phyloP scores from a whole-genome alignment of 2,797 vertebrate species.

The Ceryle rudis region DNA sequence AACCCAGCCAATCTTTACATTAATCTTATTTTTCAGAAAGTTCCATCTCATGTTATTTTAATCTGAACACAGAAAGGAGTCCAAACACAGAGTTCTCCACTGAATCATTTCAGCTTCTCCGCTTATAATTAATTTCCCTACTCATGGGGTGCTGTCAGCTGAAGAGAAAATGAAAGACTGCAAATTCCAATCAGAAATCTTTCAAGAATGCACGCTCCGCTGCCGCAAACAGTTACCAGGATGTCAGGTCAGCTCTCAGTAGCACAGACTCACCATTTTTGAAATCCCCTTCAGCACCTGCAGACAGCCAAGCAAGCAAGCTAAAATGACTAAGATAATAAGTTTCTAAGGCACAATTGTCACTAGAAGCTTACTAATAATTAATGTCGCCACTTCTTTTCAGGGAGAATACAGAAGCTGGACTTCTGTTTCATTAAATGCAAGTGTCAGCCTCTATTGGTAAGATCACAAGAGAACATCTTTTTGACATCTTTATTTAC shows the following conservation, averaged over 20 bases:
- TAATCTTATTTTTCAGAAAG: not conserved
- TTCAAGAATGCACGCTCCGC: not conserved
- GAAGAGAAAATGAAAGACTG: conserved; percentile 42
- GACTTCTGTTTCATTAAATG: not conserved
- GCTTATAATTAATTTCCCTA: conserved; percentile 17
- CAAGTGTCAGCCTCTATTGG: not conserved
- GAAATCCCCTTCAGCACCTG: not conserved
- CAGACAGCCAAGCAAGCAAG: not conserved
- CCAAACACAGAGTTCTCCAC: not conserved
- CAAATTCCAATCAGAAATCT: conserved; percentile 10
- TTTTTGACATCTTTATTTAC: not conserved
- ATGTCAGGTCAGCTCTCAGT: not conserved
- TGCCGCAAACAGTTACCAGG: not conserved
- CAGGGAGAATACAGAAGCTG: not conserved
- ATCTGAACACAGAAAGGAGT: not conserved
- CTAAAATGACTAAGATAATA: conserved; percentile 16
- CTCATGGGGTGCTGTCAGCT: conserved; percentile 28
- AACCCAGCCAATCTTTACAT: not conserved
- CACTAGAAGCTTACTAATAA: conserved; percentile 26
- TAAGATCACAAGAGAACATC: not conserved
- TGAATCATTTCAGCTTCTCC: conserved; percentile 15
- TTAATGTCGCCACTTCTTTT: not conserved
- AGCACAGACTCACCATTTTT: not conserved
- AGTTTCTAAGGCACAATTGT: not conserved
- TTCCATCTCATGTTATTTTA: not conserved